Conservation (phyloP, 1,140 invertebrate genomes). For the Odontomachus brunneus region DNA sequence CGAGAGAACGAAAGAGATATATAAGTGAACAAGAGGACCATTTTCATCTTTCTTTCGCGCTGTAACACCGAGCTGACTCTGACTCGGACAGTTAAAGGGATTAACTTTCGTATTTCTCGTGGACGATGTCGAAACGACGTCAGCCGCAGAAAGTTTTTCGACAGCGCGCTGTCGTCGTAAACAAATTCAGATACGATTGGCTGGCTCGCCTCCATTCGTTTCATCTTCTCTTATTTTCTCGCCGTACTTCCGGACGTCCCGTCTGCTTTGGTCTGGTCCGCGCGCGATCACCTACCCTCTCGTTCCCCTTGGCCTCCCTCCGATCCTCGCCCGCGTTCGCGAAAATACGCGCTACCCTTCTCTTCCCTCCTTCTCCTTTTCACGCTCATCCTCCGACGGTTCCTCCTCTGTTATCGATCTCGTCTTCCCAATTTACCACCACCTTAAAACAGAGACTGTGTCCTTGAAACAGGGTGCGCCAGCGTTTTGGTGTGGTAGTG, state of each 20-base stretch:
- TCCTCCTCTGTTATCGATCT: constrained; percentile 9
- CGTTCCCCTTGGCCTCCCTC: neutral
- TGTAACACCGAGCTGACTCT: neutral
- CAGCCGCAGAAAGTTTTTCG: constrained; percentile 48
- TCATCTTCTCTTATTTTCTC: constrained; percentile 25
- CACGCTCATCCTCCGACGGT: neutral
- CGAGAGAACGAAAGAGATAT: too few species aligned
- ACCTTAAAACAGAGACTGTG: constrained; percentile 11
- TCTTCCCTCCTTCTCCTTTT: neutral
- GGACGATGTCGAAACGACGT: constrained; percentile 21
- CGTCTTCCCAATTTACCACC: constrained; percentile 47
- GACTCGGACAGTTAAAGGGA: constrained; percentile 37
- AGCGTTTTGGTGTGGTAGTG: neutral
- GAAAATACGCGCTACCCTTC: constrained; percentile 38
- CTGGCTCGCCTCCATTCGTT: constrained; percentile 36
- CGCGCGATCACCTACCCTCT: neutral
- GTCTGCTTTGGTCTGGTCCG: neutral
- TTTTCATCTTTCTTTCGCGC: neutral
- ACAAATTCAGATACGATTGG: constrained; percentile 62
- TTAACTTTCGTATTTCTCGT: constrained; percentile 55
- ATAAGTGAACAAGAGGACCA: neutral
- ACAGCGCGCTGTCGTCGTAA: constrained; percentile 55
- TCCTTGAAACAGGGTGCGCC: constrained; percentile 45
- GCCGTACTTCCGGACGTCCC: constrained; percentile 11
- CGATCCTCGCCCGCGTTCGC: neutral